Base-by-base conservation (phyloP, 2,113 vertebrate genomes). In the Lethenteron reissneri region DNA sequence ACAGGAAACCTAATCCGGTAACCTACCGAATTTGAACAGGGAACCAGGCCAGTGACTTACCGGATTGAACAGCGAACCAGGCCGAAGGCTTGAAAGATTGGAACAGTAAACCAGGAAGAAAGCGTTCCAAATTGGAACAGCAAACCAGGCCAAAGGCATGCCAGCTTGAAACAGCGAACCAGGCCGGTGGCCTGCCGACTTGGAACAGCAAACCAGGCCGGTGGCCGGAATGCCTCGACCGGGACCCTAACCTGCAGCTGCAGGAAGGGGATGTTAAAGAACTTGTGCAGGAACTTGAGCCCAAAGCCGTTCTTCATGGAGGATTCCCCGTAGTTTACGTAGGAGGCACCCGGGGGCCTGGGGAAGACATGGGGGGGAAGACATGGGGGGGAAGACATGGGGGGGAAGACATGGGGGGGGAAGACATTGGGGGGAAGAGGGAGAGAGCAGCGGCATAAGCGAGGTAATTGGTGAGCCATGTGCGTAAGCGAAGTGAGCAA, bases 231-330 rank as follows among this genome's bases (percentile, higher is more conserved):
- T 41, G 41, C 41, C 5, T 41, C 41, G 6, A 41, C 41, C 6
- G 41, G 41, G 41, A 41, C 41, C 19, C 15, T 19, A 56, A 97
- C 94, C 89, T 99, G 94, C 1, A 99, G 84, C 78, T 99, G 94
- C 72, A 99, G 79, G 77, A 99, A 99, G 4, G 94, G 94, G 75
- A 99, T 95, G 77, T 99, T 99, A 83, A 99, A 95, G 80, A 99
- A 99, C 73, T 89, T 84, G 78, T 99, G 94, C 58, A 99, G 81
- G 74, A 95, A 95, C 78, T 97, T 97, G 70, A 99, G 79, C 70
- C 94, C 94, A 64, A 99, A 99, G 57, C 94, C 92, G 58, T 99
- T 97, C 83, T 85, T 95, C 92, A 99, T 97, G 72, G 94, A 99
- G 73, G 94, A 90, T 78, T 99, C 94, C 8, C 92, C 94, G 1